These are phyloP conservation scores for Hozukius guyotensis DNA, from an alignment of 2,797 vertebrate species.

Conservation along the genomic window DNA sequence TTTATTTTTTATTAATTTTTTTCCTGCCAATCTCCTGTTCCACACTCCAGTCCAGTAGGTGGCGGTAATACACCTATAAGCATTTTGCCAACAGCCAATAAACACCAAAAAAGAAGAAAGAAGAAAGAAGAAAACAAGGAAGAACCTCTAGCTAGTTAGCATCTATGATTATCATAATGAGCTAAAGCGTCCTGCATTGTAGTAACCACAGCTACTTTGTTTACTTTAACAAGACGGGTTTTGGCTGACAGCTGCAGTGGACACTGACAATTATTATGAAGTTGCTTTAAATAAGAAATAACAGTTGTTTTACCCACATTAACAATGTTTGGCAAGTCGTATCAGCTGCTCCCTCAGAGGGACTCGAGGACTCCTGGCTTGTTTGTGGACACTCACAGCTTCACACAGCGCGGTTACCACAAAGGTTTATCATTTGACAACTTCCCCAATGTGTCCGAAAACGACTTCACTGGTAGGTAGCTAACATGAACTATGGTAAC, in stretches of 20 bases:
- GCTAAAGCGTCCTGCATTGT: neutral
- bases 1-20: too few relatives aligned
- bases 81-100: too few relatives aligned
- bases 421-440: conserved; percentile 82
- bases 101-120: too few relatives aligned
- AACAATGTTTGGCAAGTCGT: conserved; percentile 81
- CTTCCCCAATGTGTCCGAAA: conserved; percentile 76
- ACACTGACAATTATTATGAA: neutral
- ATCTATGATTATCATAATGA: neutral
- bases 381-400: conserved; percentile 69
- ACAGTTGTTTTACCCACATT: neutral
- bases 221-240: neutral
- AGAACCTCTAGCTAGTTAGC: neutral
- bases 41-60: too few relatives aligned
- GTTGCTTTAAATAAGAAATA: neutral
- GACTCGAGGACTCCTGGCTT: conserved; percentile 81
- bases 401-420: conserved; percentile 45
- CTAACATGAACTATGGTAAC: neutral
- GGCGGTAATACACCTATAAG: too few relatives aligned
- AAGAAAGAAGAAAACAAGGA: neutral
- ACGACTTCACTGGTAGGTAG: conserved; percentile 74
- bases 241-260: neutral
- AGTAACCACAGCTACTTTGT: neutral
- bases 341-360: conserved; percentile 81
- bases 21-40: too few relatives aligned